Conservation (phyloP, 2,888 invertebrate species). For the Dysmachus trigonus region DNA sequence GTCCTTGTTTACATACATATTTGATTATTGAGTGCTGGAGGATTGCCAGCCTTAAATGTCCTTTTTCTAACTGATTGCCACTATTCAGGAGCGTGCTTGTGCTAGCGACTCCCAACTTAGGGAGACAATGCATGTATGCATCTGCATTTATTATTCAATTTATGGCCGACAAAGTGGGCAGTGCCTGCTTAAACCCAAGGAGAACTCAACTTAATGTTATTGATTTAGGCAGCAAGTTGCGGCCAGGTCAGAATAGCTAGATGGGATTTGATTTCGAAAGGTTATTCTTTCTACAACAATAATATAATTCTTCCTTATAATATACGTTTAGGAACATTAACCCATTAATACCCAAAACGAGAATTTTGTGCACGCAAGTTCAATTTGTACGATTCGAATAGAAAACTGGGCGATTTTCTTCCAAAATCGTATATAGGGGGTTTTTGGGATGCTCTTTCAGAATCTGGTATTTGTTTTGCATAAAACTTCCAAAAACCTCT, state of each 20-base stretch:
- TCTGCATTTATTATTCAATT: neutral
- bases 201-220: neutral
- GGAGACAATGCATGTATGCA: neutral
- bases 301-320: neutral
- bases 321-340: too few relatives aligned
- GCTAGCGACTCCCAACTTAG: neutral
- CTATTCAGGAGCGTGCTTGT: neutral
- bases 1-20: conserved; percentile 14
- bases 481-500: too few relatives aligned
- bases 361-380: too few relatives aligned
- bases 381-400: too few relatives aligned
- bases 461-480: too few relatives aligned
- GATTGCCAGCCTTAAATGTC: conserved; percentile 6
- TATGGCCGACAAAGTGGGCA: neutral
- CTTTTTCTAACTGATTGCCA: conserved; percentile 9
- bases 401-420: too few relatives aligned
- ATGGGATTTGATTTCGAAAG: neutral
- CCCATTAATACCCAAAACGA: too few relatives aligned
- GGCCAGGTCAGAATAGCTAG: neutral
- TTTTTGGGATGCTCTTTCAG: too few relatives aligned
- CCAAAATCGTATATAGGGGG: too few relatives aligned
- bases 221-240: neutral
- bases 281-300: neutral
- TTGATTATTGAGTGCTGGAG: conserved; percentile 27
- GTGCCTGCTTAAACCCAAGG: neutral